These are phyloP conservation scores for Galeruca laticollis DNA, from an alignment of 2,888 invertebrate species.

Conservation along the genomic window DNA sequence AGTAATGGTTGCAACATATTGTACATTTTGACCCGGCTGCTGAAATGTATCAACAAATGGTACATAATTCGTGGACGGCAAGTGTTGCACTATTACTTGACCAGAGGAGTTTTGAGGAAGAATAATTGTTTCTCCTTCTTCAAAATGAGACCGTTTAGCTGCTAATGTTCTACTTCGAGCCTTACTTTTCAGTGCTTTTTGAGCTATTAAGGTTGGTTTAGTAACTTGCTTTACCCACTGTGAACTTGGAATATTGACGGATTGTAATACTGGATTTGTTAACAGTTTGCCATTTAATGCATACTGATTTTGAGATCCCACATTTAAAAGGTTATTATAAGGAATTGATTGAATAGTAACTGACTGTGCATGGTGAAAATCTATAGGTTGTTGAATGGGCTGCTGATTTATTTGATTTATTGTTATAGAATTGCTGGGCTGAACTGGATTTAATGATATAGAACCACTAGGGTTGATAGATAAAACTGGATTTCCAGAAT, in stretches of 20 bases:
- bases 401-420: slow-evolving; percentile 54
- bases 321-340: slow-evolving; percentile 59
- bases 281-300: slow-evolving; percentile 59
- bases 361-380: slow-evolving; percentile 58
- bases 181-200: slow-evolving; percentile 55
- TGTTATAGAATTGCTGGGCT: slow-evolving; percentile 43
- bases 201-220: slow-evolving; percentile 55
- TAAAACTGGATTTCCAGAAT: slow-evolving; percentile 43
- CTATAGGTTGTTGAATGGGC: slow-evolving; percentile 53
- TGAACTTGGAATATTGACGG: slow-evolving; percentile 57
- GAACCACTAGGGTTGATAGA: slow-evolving; percentile 45
- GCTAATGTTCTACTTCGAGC: slow-evolving; percentile 56
- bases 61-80: slow-evolving; percentile 67
- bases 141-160: slow-evolving; percentile 48
- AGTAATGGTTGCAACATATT: slow-evolving; percentile 80
- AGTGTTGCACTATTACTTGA: slow-evolving; percentile 78
- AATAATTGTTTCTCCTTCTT: slow-evolving; percentile 47
- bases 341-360: slow-evolving; percentile 61
- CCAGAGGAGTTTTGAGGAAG: slow-evolving; percentile 47
- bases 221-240: slow-evolving; percentile 59
- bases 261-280: slow-evolving; percentile 51
- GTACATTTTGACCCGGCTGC: slow-evolving; percentile 79
- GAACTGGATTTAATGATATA: slow-evolving; percentile 46
- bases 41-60: slow-evolving; percentile 78
- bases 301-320: slow-evolving; percentile 59